A percentile compares a stretch with the other conserved stretches of the same genome.
Evolutionary conservation across 2,888 invertebrate species (phyloP).

Genomic region (Apotomis betuletana): DNA sequence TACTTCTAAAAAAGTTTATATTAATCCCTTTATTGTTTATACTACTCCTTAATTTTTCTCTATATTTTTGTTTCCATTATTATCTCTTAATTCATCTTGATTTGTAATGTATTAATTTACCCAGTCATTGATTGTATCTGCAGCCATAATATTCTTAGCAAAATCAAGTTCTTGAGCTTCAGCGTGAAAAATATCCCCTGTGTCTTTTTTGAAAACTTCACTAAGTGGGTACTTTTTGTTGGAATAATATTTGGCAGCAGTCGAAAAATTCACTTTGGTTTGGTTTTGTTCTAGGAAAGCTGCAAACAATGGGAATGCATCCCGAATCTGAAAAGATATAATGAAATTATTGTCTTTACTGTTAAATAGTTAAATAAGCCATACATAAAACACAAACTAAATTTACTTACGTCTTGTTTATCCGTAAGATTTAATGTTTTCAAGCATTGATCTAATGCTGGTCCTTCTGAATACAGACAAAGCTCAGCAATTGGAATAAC

Average conservation of each 20-base stretch:
- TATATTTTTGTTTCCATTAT: too few relatives aligned
- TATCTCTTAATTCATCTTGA: too few relatives aligned
- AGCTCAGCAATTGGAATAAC: conserved; percentile 50
- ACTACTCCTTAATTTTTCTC: too few relatives aligned
- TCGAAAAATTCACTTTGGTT: conserved; percentile 46
- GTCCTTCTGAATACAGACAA: conserved; percentile 43
- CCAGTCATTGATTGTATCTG: conserved; percentile 56
- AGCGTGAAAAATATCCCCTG: conserved; percentile 46
- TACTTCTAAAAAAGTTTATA: too few relatives aligned
- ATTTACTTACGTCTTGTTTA: conserved; percentile 52
- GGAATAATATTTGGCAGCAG: conserved; percentile 48
- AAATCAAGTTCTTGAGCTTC: conserved; percentile 52
- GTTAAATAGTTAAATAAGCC: neutral
- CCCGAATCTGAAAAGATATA: conserved; percentile 49
- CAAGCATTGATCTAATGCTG: conserved; percentile 48
- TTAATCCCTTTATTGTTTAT: too few relatives aligned
- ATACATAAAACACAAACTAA: neutral
- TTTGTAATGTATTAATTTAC: conserved; percentile 44
- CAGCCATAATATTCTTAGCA: conserved; percentile 45
- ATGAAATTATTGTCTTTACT: neutral
- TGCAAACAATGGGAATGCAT: conserved; percentile 44
- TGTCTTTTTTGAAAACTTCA: conserved; percentile 42
- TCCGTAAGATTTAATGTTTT: conserved; percentile 45
- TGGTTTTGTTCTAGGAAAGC: conserved; percentile 44
- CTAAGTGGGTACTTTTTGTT: conserved; percentile 45